Conservation (phyloP, 2,888 invertebrate genomes). For the Himalopsyche kuldschensis region DNA sequence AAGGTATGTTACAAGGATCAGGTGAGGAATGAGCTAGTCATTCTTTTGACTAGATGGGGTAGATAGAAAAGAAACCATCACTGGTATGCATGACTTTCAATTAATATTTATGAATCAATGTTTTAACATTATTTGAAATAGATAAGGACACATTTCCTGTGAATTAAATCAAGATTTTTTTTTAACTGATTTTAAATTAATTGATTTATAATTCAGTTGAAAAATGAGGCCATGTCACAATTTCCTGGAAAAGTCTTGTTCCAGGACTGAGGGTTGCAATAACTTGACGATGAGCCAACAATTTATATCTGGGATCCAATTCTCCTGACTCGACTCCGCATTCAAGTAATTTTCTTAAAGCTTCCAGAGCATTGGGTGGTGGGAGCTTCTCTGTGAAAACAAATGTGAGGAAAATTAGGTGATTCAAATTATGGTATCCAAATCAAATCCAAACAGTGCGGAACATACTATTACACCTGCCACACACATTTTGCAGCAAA, state of each 20-base stretch:
- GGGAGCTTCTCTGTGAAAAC: constrained; percentile 48
- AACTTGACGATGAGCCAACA: constrained; percentile 56
- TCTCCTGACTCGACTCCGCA: constrained; percentile 52
- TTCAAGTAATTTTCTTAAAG: constrained; percentile 49
- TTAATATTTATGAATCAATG: no score
- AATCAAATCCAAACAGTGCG: no score
- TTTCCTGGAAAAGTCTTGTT: constrained; percentile 50
- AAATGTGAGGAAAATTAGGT: neutral
- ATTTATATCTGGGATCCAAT: constrained; percentile 48
- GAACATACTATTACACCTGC: no score
- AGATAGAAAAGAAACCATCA: no score
- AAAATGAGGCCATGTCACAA: constrained; percentile 53
- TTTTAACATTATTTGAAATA: no score
- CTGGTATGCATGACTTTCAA: no score
- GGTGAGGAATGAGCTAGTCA: no score
- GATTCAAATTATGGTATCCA: neutral
- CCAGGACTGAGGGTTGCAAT: constrained; percentile 55
- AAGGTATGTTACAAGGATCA: no score
- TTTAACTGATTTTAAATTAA: neutral
- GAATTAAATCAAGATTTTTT: no score
- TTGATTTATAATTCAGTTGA: neutral
- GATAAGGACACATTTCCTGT: no score
- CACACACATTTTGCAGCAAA: no score
- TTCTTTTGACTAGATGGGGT: no score
- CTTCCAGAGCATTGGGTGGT: constrained; percentile 46